Percentiles rank a stretch among this genome's conserved stretches.
Evolutionary conservation across 2,888 invertebrate species (phyloP).

Genomic region (Drosophila kuntzei): DNA sequence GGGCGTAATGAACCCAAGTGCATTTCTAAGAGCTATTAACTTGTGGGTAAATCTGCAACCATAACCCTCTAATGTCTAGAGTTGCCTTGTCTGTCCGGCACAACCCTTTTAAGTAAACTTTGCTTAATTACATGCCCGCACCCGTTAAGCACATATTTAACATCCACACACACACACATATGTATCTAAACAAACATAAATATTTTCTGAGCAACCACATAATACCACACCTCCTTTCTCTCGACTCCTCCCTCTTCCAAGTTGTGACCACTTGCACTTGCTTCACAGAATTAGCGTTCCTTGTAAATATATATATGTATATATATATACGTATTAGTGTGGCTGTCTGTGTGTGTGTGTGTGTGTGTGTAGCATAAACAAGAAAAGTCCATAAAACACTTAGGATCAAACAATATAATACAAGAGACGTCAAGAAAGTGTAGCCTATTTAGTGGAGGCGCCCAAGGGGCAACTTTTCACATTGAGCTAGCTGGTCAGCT

Average conservation of each 20-base stretch:
- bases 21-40: constrained; percentile 39
- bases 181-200: constrained; percentile 42
- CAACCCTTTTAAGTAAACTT: constrained; percentile 75
- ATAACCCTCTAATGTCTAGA: constrained; percentile 8
- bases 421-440: constrained; percentile 44
- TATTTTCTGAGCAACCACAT: constrained; percentile 42
- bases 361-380: constrained; percentile 64
- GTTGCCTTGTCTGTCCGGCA: constrained; percentile 21
- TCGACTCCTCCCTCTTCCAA: not conserved
- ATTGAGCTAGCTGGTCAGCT: constrained; percentile 16
- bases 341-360: constrained; percentile 13
- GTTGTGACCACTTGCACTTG: constrained; percentile 50
- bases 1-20: constrained; percentile 45
- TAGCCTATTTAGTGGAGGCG: constrained; percentile 59
- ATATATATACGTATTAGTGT: not conserved
- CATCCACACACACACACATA: constrained; percentile 28
- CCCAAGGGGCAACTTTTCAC: constrained; percentile 2
- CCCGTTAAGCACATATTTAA: constrained; percentile 76
- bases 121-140: constrained; percentile 75
- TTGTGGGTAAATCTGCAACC: constrained; percentile 26
- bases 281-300: constrained; percentile 51
- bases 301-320: constrained; percentile 50
- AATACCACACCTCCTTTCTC: constrained; percentile 1
- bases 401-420: constrained; percentile 70
- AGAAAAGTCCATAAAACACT: constrained; percentile 81